Evolutionary conservation across 2,113 vertebrate genomes (phyloP), one percentile per base, ranked within the genome.

Genomic region (Chroicocephalus ridibundus): DNA sequence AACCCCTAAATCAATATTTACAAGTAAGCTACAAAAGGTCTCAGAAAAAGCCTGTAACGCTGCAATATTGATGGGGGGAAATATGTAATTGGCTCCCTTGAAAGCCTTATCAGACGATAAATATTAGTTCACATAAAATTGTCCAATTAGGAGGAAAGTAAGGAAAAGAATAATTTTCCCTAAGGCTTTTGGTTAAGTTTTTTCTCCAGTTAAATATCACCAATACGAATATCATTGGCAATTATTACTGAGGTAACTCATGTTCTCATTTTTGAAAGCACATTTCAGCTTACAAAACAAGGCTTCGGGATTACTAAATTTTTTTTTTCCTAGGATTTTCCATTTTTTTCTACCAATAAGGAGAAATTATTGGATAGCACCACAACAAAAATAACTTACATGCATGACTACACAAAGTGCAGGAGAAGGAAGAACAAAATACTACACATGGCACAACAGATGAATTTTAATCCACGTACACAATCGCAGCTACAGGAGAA

Each of bases 1-100:
- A 93, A 96, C 72, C 55, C 21, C 78, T 96, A 95, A 96, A 87
- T 97, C 92, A 97, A 83, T 96, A 92, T 97, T 97, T 96, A 97
- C 84, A 95, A 90, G 94, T 93, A 94, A 71, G 82, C 44, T 80
- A 90, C 74, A 74, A 92, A 96, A 94, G 69, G 57, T 81, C 91
- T 64, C 61, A 42, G 69, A 85, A 94, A 81, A 97, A 97, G 57
- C 42, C 77, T 91, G 9, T 85, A 94, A 91, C 9, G 8, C 75
- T 88, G 27, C 38, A 94, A 29, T 93, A 97, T 91, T 80, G 74
- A 96, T 92, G 58, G 68, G 11, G 36, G 47, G 49, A 88, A 96
- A 68, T 74, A 93, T 12, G 58, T 96, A 97, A 98, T 95, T 98
- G 89, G 90, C 54, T 98, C 96, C 95, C 94, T 93, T 96, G 97